A percentile compares a stretch with the other conserved stretches of the same genome.
These are phyloP conservation scores for Melinaea marsaeus DNA, from an alignment of 2,888 invertebrate species.

Conservation along the genomic window DNA sequence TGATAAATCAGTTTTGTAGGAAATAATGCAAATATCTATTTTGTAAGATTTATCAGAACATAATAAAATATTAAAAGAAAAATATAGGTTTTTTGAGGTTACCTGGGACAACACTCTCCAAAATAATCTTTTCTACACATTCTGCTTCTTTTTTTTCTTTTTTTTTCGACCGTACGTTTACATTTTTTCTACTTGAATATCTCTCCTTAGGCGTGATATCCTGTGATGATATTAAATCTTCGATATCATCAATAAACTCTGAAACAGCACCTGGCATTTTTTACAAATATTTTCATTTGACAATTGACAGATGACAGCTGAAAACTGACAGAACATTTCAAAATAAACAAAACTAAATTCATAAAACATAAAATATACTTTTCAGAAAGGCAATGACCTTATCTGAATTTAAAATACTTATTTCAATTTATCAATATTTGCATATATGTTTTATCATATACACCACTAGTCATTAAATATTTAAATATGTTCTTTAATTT, in stretches of 20 bases:
- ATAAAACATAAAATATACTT: too few species aligned
- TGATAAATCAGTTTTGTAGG: not conserved
- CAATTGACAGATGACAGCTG: slow-evolving; percentile 3
- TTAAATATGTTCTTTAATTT: too few species aligned
- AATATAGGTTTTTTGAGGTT: slow-evolving; percentile 39
- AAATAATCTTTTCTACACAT: slow-evolving; percentile 65
- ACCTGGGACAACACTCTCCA: slow-evolving; percentile 80
- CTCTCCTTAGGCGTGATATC: slow-evolving; percentile 88
- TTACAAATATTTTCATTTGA: slow-evolving; percentile 18
- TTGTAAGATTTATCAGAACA: not conserved
- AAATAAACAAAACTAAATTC: not conserved
- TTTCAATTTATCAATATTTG: too few species aligned
- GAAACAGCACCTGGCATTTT: slow-evolving; percentile 79
- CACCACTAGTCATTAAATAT: too few species aligned
- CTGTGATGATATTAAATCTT: slow-evolving; percentile 88
- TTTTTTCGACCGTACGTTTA: slow-evolving; percentile 82
- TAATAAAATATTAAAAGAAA: not conserved
- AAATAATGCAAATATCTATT: not conserved
- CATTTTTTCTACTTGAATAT: slow-evolving; percentile 83
- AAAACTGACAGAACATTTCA: not conserved
- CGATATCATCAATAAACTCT: slow-evolving; percentile 89
- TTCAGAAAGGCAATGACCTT: too few species aligned
- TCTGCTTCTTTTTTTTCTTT: slow-evolving; percentile 51
- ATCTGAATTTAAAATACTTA: too few species aligned
- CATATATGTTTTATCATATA: too few species aligned